Percentiles rank a stretch among this genome's conserved stretches.
These are phyloP conservation scores for Delichon dasypus DNA, from an alignment of 2,797 vertebrate species.

Conservation along the genomic window DNA sequence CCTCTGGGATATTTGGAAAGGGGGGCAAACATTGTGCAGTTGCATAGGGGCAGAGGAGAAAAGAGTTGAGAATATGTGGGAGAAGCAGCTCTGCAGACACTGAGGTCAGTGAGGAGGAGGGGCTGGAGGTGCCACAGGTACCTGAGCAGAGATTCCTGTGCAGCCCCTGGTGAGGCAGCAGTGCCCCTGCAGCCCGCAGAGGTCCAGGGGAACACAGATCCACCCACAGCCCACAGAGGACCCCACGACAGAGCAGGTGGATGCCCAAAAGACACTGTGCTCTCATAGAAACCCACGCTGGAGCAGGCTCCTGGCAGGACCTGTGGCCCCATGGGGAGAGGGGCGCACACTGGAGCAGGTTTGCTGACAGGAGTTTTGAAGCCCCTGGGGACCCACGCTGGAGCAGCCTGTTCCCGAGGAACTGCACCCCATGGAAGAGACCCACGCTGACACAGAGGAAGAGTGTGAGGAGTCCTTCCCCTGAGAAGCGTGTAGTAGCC, in stretches of 20 bases:
- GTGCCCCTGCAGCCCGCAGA: neutral
- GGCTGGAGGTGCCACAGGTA: no score
- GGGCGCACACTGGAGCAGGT: neutral
- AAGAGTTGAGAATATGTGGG: neutral
- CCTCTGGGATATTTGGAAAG: neutral
- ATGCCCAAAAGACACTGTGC: neutral
- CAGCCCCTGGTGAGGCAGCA: neutral
- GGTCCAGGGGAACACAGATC: neutral
- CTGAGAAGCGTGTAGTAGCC: neutral
- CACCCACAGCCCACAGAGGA: neutral
- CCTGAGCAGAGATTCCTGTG: neutral
- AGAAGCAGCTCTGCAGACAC: neutral
- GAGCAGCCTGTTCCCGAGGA: neutral
- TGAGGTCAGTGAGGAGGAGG: neutral
- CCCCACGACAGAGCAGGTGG: neutral
- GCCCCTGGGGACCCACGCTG: accelerated
- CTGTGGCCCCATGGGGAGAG: no score
- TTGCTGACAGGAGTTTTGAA: neutral
- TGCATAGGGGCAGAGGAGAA: neutral
- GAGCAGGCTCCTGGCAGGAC: no score
- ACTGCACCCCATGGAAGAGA: neutral
- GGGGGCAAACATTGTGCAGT: no score
- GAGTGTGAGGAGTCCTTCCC: neutral
- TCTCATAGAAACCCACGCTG: neutral
- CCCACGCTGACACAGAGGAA: accelerated